Conservation (phyloP, 2,888 invertebrate genomes). For the Cylindroiulus punctatus region DNA sequence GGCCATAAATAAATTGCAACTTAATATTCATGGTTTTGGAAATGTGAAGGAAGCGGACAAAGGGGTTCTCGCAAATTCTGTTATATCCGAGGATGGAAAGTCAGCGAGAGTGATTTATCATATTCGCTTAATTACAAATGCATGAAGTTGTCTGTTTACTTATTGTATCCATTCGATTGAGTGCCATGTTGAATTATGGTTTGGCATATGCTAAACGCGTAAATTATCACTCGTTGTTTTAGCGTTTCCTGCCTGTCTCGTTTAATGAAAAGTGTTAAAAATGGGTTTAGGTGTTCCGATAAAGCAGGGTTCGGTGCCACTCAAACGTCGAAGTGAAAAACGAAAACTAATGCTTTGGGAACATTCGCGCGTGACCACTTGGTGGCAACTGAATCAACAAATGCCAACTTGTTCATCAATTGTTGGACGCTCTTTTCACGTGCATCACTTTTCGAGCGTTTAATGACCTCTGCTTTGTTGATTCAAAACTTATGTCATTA, state of each 20-base stretch:
- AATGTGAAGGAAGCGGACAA: not conserved
- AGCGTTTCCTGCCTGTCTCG: not conserved
- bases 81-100: not conserved
- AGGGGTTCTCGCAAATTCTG: not conserved
- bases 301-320: not conserved
- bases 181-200: not conserved
- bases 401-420: constrained; percentile 4
- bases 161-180: constrained; percentile 1
- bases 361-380: constrained; percentile 29
- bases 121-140: constrained; percentile 16
- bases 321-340: constrained; percentile 9
- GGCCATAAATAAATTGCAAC: not conserved
- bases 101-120: not conserved
- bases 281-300: constrained; percentile 9
- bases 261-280: not conserved
- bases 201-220: not conserved
- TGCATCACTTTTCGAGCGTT: not conserved
- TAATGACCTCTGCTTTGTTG: constrained; percentile 25
- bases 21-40: not conserved
- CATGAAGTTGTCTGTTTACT: constrained; percentile 19
- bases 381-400: not conserved
- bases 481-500: not conserved
- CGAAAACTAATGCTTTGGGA: not conserved
- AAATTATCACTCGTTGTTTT: not conserved
- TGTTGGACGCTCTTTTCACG: not conserved